phyloP scores from a whole-genome alignment of 2,797 vertebrate genomes.

The Esox masquinongy region DNA sequence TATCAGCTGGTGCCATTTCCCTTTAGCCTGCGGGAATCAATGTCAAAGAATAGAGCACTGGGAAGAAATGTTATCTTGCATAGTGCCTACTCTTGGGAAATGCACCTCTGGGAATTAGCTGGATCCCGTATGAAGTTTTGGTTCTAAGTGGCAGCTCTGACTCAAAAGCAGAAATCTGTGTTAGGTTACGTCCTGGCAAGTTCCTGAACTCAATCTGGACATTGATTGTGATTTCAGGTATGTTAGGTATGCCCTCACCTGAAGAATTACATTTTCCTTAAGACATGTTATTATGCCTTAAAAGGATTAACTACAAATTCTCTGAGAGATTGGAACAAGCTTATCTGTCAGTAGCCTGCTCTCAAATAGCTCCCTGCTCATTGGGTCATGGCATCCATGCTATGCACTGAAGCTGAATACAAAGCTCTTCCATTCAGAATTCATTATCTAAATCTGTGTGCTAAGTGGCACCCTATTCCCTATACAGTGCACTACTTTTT shows the following conservation, averaged over 20 bases:
- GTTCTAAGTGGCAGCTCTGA: not conserved
- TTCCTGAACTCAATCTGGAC: not conserved
- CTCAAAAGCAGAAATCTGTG: too few relatives aligned
- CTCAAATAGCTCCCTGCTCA: conserved; percentile 39
- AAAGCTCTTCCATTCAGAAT: conserved; percentile 51
- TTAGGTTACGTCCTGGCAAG: too few relatives aligned
- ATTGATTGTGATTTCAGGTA: not conserved
- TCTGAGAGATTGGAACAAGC: conserved; percentile 46
- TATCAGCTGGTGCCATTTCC: conserved; percentile 58
- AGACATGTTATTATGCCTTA: conserved; percentile 69
- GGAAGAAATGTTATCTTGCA: conserved; percentile 19
- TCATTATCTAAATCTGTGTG: conserved; percentile 45
- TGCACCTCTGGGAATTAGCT: not conserved
- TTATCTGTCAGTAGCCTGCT: conserved; percentile 42
- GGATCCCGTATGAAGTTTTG: not conserved
- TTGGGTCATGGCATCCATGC: conserved; percentile 44
- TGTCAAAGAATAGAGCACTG: conserved; percentile 17
- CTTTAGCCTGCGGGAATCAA: conserved; percentile 47
- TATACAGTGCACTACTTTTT: not conserved
- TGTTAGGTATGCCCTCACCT: not conserved
- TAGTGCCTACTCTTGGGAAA: conserved; percentile 11
- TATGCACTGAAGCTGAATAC: conserved; percentile 45
- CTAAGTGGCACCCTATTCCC: not conserved
- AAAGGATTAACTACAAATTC: conserved; percentile 61
- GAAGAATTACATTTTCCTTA: conserved; percentile 50